A percentile compares a stretch with the other conserved stretches of the same genome.
Conservation (phyloP, 2,113 vertebrate genomes). For the Talpa occidentalis region DNA sequence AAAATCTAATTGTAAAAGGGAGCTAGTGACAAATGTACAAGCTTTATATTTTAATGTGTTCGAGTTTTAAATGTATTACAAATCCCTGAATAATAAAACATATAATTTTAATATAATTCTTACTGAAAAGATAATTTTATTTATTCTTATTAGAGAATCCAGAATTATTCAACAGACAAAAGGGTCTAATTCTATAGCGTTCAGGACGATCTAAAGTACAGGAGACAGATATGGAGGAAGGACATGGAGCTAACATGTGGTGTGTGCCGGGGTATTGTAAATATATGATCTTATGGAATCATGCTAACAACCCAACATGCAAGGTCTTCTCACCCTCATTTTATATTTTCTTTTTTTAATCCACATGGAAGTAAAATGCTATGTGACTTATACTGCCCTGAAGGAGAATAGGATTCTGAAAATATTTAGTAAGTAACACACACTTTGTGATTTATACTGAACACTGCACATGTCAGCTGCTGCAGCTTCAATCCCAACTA, state of each 20-base stretch:
- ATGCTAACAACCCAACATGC: neutral
- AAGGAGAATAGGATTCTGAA: neutral
- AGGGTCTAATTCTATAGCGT: neutral
- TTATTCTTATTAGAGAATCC: constrained; percentile 14
- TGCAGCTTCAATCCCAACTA: neutral
- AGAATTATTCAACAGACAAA: neutral
- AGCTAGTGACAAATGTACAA: neutral
- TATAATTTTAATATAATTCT: neutral
- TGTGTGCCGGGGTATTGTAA: neutral
- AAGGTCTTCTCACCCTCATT: neutral
- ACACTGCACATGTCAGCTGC: neutral
- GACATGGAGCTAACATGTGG: neutral
- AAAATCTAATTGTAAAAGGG: constrained; percentile 13
- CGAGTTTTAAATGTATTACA: constrained; percentile 31
- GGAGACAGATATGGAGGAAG: neutral
- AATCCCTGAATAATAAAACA: constrained; percentile 27
- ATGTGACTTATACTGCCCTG: neutral
- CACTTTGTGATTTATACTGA: neutral
- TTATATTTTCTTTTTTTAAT: neutral
- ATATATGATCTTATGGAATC: neutral
- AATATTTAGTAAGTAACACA: neutral
- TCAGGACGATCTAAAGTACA: neutral
- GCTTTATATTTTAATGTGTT: constrained; percentile 15
- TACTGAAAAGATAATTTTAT: neutral
- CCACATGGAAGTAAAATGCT: constrained; percentile 13